A percentile compares a stretch with the other conserved stretches of the same genome.
Conservation (phyloP, 2,113 vertebrate species). For the Amia ocellicauda region DNA sequence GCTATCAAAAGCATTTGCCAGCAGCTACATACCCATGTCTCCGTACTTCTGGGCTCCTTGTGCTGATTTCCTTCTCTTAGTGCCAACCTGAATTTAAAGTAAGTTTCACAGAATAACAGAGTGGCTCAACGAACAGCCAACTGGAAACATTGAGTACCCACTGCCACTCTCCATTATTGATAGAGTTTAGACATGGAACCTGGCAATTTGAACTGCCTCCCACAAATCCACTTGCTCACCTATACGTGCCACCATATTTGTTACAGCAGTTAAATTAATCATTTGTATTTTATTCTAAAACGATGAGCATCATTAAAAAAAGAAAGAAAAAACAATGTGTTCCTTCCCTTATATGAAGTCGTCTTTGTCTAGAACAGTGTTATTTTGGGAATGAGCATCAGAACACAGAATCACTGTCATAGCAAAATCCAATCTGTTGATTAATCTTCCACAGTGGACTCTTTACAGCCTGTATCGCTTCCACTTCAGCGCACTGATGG, state of each 20-base stretch:
- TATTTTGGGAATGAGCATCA: constrained; percentile 57
- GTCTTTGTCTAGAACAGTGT: constrained; percentile 6
- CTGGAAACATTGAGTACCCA: constrained; percentile 37
- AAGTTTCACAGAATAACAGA: constrained; percentile 46
- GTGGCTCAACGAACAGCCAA: constrained; percentile 40
- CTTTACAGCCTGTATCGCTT: constrained; percentile 74
- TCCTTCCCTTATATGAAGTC: too few relatives aligned
- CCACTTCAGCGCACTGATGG: constrained; percentile 82
- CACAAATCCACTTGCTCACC: constrained; percentile 35
- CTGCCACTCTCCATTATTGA: constrained; percentile 54
- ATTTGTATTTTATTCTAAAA: too few relatives aligned
- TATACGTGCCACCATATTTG: too few relatives aligned
- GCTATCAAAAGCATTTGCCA: too few relatives aligned
- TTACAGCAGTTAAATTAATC: too few relatives aligned
- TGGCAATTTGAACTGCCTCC: constrained; percentile 33
- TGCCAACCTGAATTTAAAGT: constrained; percentile 22
- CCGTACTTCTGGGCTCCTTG: background rate
- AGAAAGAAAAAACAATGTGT: too few relatives aligned
- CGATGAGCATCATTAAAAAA: too few relatives aligned
- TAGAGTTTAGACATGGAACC: constrained; percentile 11
- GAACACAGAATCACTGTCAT: constrained; percentile 50
- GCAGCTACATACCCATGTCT: background rate
- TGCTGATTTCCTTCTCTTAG: background rate
- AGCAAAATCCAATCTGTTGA: constrained; percentile 82
- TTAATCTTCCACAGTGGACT: constrained; percentile 70